phyloP scores from a whole-genome alignment of 2,888 invertebrate genomes.

The Ceramica pisi region DNA sequence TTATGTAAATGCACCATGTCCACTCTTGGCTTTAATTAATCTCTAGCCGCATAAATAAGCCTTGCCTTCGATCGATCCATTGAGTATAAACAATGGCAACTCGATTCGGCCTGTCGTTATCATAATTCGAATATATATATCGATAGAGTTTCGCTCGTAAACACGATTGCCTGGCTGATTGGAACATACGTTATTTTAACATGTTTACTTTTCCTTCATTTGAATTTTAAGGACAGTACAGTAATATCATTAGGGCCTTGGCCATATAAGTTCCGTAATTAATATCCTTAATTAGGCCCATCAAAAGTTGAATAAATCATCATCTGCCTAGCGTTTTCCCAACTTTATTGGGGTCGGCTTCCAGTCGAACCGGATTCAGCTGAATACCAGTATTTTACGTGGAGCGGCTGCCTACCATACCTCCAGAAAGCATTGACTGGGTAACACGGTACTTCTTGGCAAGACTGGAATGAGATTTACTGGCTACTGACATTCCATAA shows the following conservation, averaged over 20 bases:
- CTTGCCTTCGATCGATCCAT: constrained; percentile 80
- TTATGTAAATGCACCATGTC: constrained; percentile 90
- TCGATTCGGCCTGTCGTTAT: constrained; percentile 45
- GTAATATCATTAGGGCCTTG: neutral
- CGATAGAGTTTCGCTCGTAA: constrained; percentile 39
- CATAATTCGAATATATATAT: constrained; percentile 59
- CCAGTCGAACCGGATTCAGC: no score
- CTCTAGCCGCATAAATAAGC: constrained; percentile 88
- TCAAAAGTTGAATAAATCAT: neutral
- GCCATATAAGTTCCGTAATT: neutral
- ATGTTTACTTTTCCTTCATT: constrained; percentile 14
- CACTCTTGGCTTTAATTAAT: constrained; percentile 88
- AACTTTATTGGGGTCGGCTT: no score
- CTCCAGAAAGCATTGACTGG: no score
- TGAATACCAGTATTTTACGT: no score
- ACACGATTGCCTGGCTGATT: constrained; percentile 39
- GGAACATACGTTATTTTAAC: constrained; percentile 28
- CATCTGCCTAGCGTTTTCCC: no score
- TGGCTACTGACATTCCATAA: no score
- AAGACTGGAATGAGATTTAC: no score
- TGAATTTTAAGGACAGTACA: constrained; percentile 3
- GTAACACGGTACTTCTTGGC: no score
- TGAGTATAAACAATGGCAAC: constrained; percentile 79
- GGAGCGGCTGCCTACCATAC: no score
- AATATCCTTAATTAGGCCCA: neutral